Evolutionary conservation across 2,797 vertebrate species (phyloP), one percentile per base, ranked within the genome.

Genomic region (Danio choprae): DNA sequence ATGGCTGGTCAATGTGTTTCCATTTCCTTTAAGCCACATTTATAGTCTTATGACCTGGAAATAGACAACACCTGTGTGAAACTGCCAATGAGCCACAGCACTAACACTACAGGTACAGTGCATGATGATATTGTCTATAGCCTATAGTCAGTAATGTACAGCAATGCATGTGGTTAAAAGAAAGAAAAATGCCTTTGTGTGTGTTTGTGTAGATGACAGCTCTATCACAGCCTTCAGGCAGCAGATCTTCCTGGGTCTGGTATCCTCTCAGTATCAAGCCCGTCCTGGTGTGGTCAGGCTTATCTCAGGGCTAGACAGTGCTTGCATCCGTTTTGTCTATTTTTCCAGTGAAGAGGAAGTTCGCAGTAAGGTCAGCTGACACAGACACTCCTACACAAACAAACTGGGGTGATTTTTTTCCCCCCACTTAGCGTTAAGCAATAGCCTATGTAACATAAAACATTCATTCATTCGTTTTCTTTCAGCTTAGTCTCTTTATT

Each of bases 281-380:
- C 48, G 29, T 44, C 86, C 79, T 43, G 79, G 84, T 71, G 74
- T 71, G 83, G 70, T 88, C 18, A 53, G 78, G 16, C 83, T 88
- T 41, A 87, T 86, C 22, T 77, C 69, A 11, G 79, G 81, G 9
- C 74, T 86, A 62, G 79, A 83, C 72, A 83, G 64, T 5, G 82
- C 83, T 13, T 88, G 83, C 40, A 86, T 87, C 55, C 82, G 76
- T 22, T 87, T 86, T 9, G 83, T 87, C 22, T 87, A 81, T 50
- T 87, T 88, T 55, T 85, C 86, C 3, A 53, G 60, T 62, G 83
- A 87, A 74, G 79, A 88, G 56, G 83, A 89, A 59, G 74, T 89
- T 58, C 74, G 74, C 41, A 84, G 80, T 82, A 82, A 88, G 82
- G 85, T 87, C 46, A 62, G 56, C 15, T 12, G 59, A 53, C 58